These are phyloP conservation scores for Chloromyia formosa DNA, from an alignment of 2,888 invertebrate genomes.

Conservation along the genomic window DNA sequence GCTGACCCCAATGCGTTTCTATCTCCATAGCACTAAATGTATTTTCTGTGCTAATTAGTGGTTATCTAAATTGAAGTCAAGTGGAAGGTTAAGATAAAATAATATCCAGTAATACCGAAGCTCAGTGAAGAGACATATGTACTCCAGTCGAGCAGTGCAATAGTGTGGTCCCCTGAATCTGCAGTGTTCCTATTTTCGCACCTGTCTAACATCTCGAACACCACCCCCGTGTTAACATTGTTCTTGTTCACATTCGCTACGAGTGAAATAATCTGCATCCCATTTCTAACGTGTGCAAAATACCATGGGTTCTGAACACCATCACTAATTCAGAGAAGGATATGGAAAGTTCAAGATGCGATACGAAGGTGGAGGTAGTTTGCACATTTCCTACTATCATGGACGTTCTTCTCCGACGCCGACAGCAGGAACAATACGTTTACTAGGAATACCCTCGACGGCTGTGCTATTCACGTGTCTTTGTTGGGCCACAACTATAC, in stretches of 20 bases:
- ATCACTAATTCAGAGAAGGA: background rate
- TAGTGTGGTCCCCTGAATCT: background rate
- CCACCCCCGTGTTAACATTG: no score
- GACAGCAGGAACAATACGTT: background rate
- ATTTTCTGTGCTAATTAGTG: slow-evolving; percentile 48
- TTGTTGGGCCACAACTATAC: background rate
- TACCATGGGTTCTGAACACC: no score
- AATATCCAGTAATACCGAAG: slow-evolving; percentile 14
- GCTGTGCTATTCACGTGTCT: slow-evolving; percentile 31
- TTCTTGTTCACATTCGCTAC: no score
- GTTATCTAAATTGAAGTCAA: slow-evolving; percentile 48
- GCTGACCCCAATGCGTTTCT: slow-evolving; percentile 35
- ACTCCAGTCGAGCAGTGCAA: background rate
- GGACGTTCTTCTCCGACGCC: background rate
- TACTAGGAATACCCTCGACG: slow-evolving; percentile 20
- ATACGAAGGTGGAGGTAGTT: slow-evolving; percentile 24
- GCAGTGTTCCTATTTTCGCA: no score
- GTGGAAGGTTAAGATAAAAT: slow-evolving; percentile 47
- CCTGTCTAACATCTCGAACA: no score
- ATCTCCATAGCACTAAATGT: background rate
- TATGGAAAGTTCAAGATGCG: slow-evolving; percentile 38
- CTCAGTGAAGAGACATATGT: no score
- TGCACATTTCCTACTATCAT: background rate
- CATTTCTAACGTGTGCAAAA: no score
- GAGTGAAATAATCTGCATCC: no score